phyloP scores from a whole-genome alignment of 2,888 invertebrate species.

The Dicycla oo region DNA sequence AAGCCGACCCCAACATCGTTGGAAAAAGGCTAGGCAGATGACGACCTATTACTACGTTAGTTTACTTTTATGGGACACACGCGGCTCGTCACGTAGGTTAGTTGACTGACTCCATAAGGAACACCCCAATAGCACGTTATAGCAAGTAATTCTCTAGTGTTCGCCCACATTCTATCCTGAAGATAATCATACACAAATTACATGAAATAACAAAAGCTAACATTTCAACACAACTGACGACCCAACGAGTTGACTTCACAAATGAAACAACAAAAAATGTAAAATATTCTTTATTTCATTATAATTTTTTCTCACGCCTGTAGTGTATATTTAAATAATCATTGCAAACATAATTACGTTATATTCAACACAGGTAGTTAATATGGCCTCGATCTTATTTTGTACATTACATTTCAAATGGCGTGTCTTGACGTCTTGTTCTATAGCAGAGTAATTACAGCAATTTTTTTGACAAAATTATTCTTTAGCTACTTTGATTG shows the following conservation, averaged over 20 bases:
- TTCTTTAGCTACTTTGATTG: slow-evolving; percentile 57
- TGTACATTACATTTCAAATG: slow-evolving; percentile 61
- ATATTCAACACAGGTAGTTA: slow-evolving; percentile 53
- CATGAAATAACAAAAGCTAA: slow-evolving; percentile 8
- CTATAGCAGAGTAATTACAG: slow-evolving; percentile 37
- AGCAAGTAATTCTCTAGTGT: neutral
- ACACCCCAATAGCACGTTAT: neutral
- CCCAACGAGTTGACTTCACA: slow-evolving; percentile 9
- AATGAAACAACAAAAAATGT: slow-evolving; percentile 57
- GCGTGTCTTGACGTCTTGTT: slow-evolving; percentile 24
- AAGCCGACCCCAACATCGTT: too few species aligned
- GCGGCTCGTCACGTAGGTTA: too few species aligned
- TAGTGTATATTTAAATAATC: slow-evolving; percentile 50
- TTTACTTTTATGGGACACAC: too few species aligned
- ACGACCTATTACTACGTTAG: too few species aligned
- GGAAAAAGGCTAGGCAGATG: too few species aligned
- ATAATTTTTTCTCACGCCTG: slow-evolving; percentile 65
- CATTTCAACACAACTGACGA: slow-evolving; percentile 26
- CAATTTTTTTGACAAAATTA: slow-evolving; percentile 62
- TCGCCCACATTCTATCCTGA: neutral
- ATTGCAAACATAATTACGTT: slow-evolving; percentile 50
- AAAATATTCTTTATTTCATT: slow-evolving; percentile 67
- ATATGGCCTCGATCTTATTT: slow-evolving; percentile 67
- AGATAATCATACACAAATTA: neutral
- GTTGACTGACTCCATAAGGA: too few species aligned